Evolutionary conservation across 2,888 invertebrate species (phyloP), one percentile per base, ranked within the genome.

Genomic region (Drosophila sordidula): DNA sequence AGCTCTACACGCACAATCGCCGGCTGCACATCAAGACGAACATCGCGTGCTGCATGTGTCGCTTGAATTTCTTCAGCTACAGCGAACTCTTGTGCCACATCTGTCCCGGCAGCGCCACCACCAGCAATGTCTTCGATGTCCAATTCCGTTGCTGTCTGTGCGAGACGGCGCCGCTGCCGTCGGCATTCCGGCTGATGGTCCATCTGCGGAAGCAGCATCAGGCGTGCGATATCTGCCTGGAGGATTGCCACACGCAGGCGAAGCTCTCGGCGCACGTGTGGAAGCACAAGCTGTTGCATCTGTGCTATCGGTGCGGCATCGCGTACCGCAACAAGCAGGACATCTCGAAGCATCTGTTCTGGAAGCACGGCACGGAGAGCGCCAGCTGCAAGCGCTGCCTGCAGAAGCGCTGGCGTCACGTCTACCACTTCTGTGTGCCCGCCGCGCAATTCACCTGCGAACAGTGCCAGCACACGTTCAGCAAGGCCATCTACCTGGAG

Each of bases 281-380:
- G 96, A 97, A 97, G 92, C 97, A 97, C 90, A 97, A 97, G 92
- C 92, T 97, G 41, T 95, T 97, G 91, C 97, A 97, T 92, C 93
- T 97, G 59, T 97, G 97, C 90, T 97, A 97, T 91, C 94, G 97
- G 25, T 97, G 97, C 91, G 96, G 96, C 34, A 96, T 97, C 72
- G 95, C 97, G 0, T 97, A 97, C 90, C 94, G 97, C 77, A 97
- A 97, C 91, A 97, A 97, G 90, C 95, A 95, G 57, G 97, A 97
- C 89, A 97, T 97, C 65, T 96, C 96, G 14, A 96, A 97, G 89
- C 97, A 98, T 93, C 93, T 97, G 59, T 97, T 97, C 91, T 97
- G 97, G 97, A 98, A 97, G 91, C 97, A 98, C 91, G 97, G 97
- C 22, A 97, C 97, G 2, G 97, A 97, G 90, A 97, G 97, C 92